These are phyloP conservation scores for Xanthia togata DNA, from an alignment of 2,888 invertebrate species.

Conservation along the genomic window DNA sequence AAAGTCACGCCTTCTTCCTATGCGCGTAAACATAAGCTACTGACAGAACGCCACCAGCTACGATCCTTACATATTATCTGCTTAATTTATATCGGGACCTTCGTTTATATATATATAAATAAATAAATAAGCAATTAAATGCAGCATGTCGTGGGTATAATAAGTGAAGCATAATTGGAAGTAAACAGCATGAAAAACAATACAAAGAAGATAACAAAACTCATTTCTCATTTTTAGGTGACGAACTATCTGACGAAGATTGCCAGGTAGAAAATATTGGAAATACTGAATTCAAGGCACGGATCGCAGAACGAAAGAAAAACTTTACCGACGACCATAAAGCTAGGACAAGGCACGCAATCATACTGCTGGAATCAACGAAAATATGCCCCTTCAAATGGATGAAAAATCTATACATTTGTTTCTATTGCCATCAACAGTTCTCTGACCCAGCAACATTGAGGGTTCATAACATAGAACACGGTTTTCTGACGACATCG, in stretches of 20 bases:
- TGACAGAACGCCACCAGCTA: not conserved
- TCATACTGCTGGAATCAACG: constrained; percentile 78
- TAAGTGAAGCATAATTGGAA: constrained; percentile 17
- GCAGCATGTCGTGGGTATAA: constrained; percentile 50
- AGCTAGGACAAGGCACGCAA: constrained; percentile 77
- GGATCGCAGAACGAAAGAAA: constrained; percentile 64
- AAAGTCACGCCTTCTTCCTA: not conserved
- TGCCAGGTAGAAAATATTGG: constrained; percentile 46
- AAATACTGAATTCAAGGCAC: constrained; percentile 47
- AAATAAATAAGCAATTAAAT: too few species aligned
- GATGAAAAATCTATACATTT: constrained; percentile 83
- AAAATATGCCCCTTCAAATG: constrained; percentile 85
- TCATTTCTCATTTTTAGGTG: constrained; percentile 87
- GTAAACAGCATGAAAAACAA: constrained; percentile 50
- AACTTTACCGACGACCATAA: constrained; percentile 73
- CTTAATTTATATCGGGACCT: not conserved
- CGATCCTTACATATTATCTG: not conserved
- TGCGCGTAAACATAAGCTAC: too few species aligned
- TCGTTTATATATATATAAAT: not conserved
- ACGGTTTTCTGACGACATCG: constrained; percentile 63
- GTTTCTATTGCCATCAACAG: constrained; percentile 82
- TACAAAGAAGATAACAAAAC: constrained; percentile 63
- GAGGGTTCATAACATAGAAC: constrained; percentile 76
- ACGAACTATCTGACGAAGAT: constrained; percentile 67
- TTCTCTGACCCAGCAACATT: constrained; percentile 78